A percentile compares a stretch with the other conserved stretches of the same genome.
phyloP scores from a whole-genome alignment of 2,113 vertebrate genomes.

The Danionella cerebrum region DNA sequence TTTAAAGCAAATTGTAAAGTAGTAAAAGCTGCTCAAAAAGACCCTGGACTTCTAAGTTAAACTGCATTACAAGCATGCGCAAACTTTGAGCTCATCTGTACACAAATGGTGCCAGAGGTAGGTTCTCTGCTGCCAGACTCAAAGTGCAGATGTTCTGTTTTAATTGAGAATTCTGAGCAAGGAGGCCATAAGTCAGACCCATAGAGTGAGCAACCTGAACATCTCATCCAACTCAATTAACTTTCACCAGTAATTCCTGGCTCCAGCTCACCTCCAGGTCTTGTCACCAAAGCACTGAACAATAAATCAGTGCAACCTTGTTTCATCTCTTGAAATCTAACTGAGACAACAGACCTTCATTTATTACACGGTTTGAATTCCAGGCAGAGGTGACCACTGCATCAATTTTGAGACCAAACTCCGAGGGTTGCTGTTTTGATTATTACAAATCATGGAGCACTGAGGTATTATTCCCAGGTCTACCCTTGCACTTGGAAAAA shows the following conservation, averaged over 20 bases:
- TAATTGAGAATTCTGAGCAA: slow-evolving; percentile 14
- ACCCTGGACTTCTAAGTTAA: too few species aligned
- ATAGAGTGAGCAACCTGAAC: slow-evolving; percentile 21
- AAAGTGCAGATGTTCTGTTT: slow-evolving; percentile 9
- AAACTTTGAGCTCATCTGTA: neutral
- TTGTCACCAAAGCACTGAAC: slow-evolving; percentile 32
- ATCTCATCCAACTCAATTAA: slow-evolving; percentile 39
- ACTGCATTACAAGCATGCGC: too few species aligned
- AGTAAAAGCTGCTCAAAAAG: too few species aligned
- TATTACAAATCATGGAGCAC: neutral
- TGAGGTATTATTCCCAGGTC: neutral
- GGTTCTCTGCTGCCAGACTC: neutral
- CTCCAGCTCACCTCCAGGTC: slow-evolving; percentile 10
- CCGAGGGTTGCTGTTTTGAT: neutral
- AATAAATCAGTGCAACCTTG: slow-evolving; percentile 37
- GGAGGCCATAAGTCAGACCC: slow-evolving; percentile 19
- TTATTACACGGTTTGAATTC: neutral
- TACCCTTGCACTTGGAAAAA: slow-evolving; percentile 5
- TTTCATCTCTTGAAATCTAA: slow-evolving; percentile 9
- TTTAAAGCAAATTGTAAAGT: too few species aligned
- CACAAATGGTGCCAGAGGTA: neutral
- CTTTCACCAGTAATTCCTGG: slow-evolving; percentile 40
- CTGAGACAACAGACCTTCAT: neutral
- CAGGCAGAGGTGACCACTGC: neutral
- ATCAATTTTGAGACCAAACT: neutral